These are phyloP conservation scores for Ceratitis capitata DNA, from an alignment of 1,140 invertebrate genomes.

Conservation along the genomic window DNA sequence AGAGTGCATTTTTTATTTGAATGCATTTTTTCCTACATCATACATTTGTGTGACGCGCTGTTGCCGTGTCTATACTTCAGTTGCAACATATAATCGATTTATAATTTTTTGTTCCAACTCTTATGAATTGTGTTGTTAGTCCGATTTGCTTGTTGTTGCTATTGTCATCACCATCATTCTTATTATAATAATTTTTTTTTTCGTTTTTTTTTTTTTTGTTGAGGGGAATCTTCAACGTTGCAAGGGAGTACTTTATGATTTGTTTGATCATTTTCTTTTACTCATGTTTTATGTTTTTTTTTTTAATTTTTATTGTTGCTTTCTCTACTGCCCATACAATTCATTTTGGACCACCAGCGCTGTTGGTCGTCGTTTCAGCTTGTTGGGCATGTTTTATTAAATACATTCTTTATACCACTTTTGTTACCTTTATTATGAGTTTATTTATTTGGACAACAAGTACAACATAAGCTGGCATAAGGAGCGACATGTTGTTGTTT, in stretches of 20 bases:
- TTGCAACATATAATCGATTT: slow-evolving; percentile 58
- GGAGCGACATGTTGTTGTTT: background rate
- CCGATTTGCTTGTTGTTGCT: slow-evolving; percentile 21
- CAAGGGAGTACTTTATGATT: slow-evolving; percentile 59
- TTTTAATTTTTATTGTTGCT: background rate
- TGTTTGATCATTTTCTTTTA: slow-evolving; percentile 62
- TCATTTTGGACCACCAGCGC: slow-evolving; percentile 56
- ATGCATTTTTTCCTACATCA: background rate
- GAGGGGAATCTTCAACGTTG: background rate
- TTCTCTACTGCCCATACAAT: background rate
- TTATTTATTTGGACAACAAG: background rate
- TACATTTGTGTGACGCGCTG: background rate
- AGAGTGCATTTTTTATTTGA: background rate
- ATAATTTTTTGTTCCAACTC: slow-evolving; percentile 51
- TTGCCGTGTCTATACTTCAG: slow-evolving; percentile 48
- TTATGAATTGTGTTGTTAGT: slow-evolving; percentile 62
- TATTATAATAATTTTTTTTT: slow-evolving; percentile 41
- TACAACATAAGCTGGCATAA: background rate
- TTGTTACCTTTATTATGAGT: slow-evolving; percentile 29
- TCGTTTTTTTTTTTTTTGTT: slow-evolving; percentile 40
- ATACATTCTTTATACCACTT: background rate
- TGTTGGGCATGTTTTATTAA: slow-evolving; percentile 28
- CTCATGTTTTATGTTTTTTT: background rate
- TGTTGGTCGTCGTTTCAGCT: slow-evolving; percentile 42
- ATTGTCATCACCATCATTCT: slow-evolving; percentile 45